Evolutionary conservation across 2,113 vertebrate genomes (phyloP), one percentile per base, ranked within the genome.

Genomic region (Nettapus auritus): DNA sequence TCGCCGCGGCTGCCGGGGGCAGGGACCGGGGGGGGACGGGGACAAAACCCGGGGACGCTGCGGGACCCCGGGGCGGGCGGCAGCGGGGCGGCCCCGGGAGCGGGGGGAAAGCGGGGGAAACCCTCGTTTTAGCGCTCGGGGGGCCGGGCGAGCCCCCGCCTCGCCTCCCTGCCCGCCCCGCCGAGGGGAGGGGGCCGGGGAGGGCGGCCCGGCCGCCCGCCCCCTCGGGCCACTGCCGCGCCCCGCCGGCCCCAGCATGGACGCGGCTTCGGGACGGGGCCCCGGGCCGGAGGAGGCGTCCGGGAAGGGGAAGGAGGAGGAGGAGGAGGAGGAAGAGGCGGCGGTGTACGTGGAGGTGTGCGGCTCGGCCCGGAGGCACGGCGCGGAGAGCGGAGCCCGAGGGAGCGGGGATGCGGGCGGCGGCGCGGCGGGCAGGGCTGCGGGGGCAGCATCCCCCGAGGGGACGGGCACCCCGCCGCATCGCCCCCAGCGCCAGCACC

Each of bases 231-330:
- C 64, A 93, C 92, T 82, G 70, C 71, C 92, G 92, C 88, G 68
- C 84, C 84, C 84, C 46, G 79, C 79, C 84, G 84, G 84, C 63
- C 76, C 81, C 81, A 71, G 77, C 86, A 94, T 92, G 93, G 90
- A 92, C 93, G 93, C 46, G 46, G 46, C 46, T 48, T 48, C 46
- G 46, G 46, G 20, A 22, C 46, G 20, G 46, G 46, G 46, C 46
- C 46, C 46, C 46, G 46, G 46, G 46, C 46, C 46, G 46, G 46
- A 48, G 46, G 46, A 48, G 46, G 46, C 46, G 46, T 5, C 46
- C 82, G 82, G 69, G 26, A n/a, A 48, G 67, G n/a, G 48, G 87
- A 50, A 53, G 82, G 40, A 48, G 46, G 46, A 48, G 46, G 46
- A 48, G 46, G 46, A 48, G 46, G 46, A 48, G 46, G 46, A 46